Conservation (phyloP, 2,888 invertebrate genomes). For the Erebia ligea region DNA sequence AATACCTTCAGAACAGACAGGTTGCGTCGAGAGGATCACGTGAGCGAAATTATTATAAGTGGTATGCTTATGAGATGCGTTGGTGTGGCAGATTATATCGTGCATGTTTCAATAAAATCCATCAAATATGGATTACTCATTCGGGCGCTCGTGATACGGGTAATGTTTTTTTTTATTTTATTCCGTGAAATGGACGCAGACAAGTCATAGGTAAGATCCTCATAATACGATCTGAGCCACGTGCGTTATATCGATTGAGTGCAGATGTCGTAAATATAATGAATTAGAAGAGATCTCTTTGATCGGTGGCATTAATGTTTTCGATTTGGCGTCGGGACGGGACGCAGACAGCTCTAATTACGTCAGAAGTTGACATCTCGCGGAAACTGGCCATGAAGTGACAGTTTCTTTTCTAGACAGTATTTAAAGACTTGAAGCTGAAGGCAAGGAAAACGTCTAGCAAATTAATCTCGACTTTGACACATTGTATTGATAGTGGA, state of each 20-base stretch:
- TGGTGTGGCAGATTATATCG: constrained; percentile 9
- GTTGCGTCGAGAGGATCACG: constrained; percentile 41
- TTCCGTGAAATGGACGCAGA: constrained; percentile 3
- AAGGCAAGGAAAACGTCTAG: constrained; percentile 55
- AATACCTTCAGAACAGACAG: constrained; percentile 34
- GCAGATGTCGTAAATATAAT: constrained; percentile 43
- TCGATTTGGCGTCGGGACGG: constrained; percentile 70
- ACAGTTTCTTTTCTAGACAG: constrained; percentile 63
- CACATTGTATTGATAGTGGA: constrained; percentile 36
- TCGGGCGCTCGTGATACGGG: not conserved
- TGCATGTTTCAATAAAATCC: constrained; percentile 15
- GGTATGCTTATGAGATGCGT: constrained; percentile 12
- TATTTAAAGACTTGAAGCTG: constrained; percentile 57
- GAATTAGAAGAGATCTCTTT: constrained; percentile 66
- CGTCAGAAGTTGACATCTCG: constrained; percentile 68
- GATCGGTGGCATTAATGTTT: constrained; percentile 76
- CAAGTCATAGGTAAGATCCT: constrained; percentile 28
- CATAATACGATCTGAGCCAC: constrained; percentile 37
- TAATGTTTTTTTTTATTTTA: not conserved
- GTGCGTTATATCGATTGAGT: constrained; percentile 41
- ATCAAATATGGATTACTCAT: constrained; percentile 18
- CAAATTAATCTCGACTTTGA: constrained; percentile 40
- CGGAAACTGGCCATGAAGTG: constrained; percentile 61
- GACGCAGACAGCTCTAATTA: constrained; percentile 64
- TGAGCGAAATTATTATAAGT: constrained; percentile 38